Base-by-base conservation (phyloP, 2,888 invertebrate species). In the Pandemis corylana region DNA sequence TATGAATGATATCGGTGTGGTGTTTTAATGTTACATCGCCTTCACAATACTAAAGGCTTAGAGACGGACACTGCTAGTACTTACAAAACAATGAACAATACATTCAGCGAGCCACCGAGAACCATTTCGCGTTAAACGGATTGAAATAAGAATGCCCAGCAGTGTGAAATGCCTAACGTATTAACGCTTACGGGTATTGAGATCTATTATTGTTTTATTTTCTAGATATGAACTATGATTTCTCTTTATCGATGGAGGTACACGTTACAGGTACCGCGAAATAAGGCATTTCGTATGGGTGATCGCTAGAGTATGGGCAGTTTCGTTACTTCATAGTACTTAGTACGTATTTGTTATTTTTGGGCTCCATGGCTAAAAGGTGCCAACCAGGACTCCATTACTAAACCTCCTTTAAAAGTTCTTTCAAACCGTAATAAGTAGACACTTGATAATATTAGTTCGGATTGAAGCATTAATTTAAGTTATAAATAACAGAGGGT, bases 241-340 rank as follows among this genome's bases (percentile, higher is more conserved):
- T 88, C 85, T 84, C 86, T 81, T 87, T 87, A 90, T 90, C 89
- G 90, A 90, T 87, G 90, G 89, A 94, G 90, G 90, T 91, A 93
- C 90, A 85, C 85, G 84, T 87, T 84, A 89, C 91, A 91, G 92
- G 93, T 94, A 94, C 93, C 94, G 89, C 87, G 89, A 91, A 91
- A 88, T 93, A 94, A 94, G 94, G 93, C 94, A 92, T 91, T 88
- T 89, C 86, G 87, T 90, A 87, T 85, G 81, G 82, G 81, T 81
- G 78, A 84, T 83, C 81, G 82, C 77, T 83, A 84, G 44, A 51
- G 79, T 79, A 78, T 78, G 81, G 88, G 86, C 86, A 89, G 89
- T 89, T 83, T 85, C 46, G 70, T 80, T 77, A 71, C 71, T 76
- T 71, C 77, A 74, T 76, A 64, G 64, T 72, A 20, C 46, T 77